Evolutionary conservation across 2,113 vertebrate genomes (phyloP).

Genomic region (Silurus meridionalis): DNA sequence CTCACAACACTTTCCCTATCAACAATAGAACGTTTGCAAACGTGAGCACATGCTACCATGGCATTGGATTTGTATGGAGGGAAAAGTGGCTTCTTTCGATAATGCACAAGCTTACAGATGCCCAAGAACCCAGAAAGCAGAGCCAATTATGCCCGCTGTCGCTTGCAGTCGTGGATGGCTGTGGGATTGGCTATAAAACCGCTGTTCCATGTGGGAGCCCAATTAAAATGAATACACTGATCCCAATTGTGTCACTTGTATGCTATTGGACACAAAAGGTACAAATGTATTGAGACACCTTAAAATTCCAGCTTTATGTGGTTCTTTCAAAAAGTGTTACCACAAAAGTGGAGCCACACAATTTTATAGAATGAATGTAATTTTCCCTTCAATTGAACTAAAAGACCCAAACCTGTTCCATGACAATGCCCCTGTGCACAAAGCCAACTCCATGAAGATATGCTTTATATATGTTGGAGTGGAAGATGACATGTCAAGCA

Average conservation of each 20-base stretch:
- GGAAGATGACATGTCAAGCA: too few species aligned
- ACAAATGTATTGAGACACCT: too few species aligned
- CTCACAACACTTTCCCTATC: not conserved
- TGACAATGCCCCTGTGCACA: too few species aligned
- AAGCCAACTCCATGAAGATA: too few species aligned
- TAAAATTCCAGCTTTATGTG: too few species aligned
- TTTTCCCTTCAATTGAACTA: too few species aligned
- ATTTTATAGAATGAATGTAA: too few species aligned
- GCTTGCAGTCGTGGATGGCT: not conserved
- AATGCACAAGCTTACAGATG: not conserved
- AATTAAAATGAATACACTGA: not conserved
- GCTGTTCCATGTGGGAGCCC: not conserved
- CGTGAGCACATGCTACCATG: not conserved
- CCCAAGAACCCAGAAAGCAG: not conserved
- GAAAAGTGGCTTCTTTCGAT: not conserved
- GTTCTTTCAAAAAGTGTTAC: too few species aligned
- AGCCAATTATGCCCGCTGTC: not conserved
- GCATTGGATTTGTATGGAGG: accelerated
- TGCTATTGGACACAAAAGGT: not conserved
- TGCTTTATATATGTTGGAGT: too few species aligned
- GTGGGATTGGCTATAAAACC: not conserved
- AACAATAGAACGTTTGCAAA: not conserved
- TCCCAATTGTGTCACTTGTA: not conserved
- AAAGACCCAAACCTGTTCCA: too few species aligned
- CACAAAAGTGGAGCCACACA: too few species aligned